These are phyloP conservation scores for Tachina lurida DNA, from an alignment of 2,888 invertebrate genomes.

Conservation along the genomic window DNA sequence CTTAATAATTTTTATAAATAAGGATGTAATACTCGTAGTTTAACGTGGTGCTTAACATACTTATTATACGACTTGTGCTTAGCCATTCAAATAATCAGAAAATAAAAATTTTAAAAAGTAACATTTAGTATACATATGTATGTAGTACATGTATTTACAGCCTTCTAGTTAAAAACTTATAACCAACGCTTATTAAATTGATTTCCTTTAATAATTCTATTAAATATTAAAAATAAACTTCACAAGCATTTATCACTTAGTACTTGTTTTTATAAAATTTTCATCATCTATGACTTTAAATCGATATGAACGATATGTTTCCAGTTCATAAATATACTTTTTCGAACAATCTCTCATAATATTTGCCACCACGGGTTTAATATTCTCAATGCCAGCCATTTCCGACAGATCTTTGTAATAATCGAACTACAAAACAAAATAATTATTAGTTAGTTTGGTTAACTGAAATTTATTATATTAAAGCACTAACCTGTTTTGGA, in stretches of 20 bases:
- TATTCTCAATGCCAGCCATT: constrained; percentile 85
- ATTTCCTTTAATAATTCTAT: neutral
- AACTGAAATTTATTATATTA: neutral
- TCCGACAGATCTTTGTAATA: constrained; percentile 88
- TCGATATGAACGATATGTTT: constrained; percentile 85
- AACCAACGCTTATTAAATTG: constrained; percentile 9
- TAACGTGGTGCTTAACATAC: too few relatives aligned
- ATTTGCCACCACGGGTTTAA: constrained; percentile 87
- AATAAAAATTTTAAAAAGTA: too few relatives aligned
- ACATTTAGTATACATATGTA: too few relatives aligned
- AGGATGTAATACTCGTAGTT: too few relatives aligned
- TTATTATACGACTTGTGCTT: too few relatives aligned
- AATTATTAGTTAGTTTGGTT: neutral
- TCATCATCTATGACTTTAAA: constrained; percentile 87
- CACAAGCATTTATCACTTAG: constrained; percentile 19
- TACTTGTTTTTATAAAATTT: constrained; percentile 75
- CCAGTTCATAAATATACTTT: constrained; percentile 86
- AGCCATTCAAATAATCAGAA: too few relatives aligned
- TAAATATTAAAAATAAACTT: neutral
- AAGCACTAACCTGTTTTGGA: constrained; percentile 75
- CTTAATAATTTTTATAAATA: too few relatives aligned
- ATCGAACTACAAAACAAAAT: constrained; percentile 83
- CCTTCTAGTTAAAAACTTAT: constrained; percentile 14
- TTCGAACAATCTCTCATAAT: constrained; percentile 88
- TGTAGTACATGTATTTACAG: constrained; percentile 3